Base-by-base conservation (phyloP, 2,113 vertebrate genomes). In the Pelecanoides urinatrix region DNA sequence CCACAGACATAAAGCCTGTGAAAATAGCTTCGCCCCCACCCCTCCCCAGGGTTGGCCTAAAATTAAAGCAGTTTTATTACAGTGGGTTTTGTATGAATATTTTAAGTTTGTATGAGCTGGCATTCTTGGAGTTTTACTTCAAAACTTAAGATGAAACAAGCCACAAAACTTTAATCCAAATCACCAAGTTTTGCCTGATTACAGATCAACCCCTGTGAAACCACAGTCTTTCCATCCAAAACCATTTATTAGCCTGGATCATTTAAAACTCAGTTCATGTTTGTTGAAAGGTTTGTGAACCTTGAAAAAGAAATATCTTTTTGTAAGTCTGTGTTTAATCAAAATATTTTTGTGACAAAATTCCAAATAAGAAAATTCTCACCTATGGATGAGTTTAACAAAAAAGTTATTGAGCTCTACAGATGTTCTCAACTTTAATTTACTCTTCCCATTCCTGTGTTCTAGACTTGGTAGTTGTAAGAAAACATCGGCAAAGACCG, bases 101-200 rank as follows among this genome's bases (percentile, higher is more conserved):
- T 92, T 90, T 80, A 88, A 72, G 40, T 80, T 95, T 86, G 71
- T 68, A 62, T 20, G 2, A 81, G 4, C 29, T 88, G 55, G 11
- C 40, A 85, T 91, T 16, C 61, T 67, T 91, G 66, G 42, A 83
- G 40, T 79, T 95, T 96, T 83, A 38, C 53, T 96, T 90, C 55
- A 80, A 92, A 49, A 73, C 38, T 95, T 91, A 58, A 67, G 40
- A 92, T 83, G 70, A 92, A 97, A 86, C 34, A 86, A 96, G 92
- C 40, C 58, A 76, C 2, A 6, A 79, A 84, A 79, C 20, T 65
- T 38, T 78, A 93, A 86, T 56, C 36, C 66, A 95, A 95, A 91
- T 87, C 53, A 71, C 65, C 59, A 74, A 30, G 40, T 76, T 95
- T 93, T 91, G 56, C 84, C 40, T 75, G 25, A 59, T 88, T 93